phyloP scores from a whole-genome alignment of 2,113 vertebrate genomes.

The Syngnathoides biaculeatus region DNA sequence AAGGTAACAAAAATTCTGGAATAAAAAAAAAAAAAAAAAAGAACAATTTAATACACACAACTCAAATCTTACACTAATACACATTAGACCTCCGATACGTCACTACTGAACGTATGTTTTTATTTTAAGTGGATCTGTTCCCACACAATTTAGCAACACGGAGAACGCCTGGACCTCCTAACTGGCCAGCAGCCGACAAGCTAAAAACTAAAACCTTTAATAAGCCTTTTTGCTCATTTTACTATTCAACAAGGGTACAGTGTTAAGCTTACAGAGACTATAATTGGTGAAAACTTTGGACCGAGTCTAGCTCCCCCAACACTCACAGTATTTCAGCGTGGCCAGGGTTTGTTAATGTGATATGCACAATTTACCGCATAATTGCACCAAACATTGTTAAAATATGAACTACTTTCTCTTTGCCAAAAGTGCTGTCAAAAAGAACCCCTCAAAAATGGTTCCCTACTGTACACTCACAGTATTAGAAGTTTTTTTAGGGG shows the following conservation, averaged over 20 bases:
- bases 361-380: conserved; percentile 22
- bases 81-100: conserved; percentile 16
- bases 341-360: conserved; percentile 19
- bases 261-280: conserved; percentile 18
- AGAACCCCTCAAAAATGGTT: conserved; percentile 19
- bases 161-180: conserved; percentile 17
- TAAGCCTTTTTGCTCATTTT: conserved; percentile 3
- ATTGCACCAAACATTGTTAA: conserved; percentile 24
- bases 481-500: conserved; percentile 34
- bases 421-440: conserved; percentile 24
- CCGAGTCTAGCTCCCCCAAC: conserved; percentile 9
- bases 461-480: conserved; percentile 50
- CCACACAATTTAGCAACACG: conserved; percentile 13
- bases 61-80: conserved; percentile 15
- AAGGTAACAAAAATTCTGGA: conserved; percentile 33
- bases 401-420: conserved; percentile 15
- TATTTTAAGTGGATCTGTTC: conserved; percentile 26
- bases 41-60: conserved; percentile 28
- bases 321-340: conserved; percentile 45
- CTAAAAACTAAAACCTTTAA: conserved; percentile 13
- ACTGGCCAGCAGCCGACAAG: conserved; percentile 6
- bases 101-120: conserved; percentile 15
- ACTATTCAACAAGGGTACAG: neutral
- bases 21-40: conserved; percentile 33
- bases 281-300: conserved; percentile 20